Percentiles rank a stretch among this genome's conserved stretches.
These are phyloP conservation scores for Cebidichthys violaceus DNA, from an alignment of 2,113 vertebrate species.

Conservation along the genomic window DNA sequence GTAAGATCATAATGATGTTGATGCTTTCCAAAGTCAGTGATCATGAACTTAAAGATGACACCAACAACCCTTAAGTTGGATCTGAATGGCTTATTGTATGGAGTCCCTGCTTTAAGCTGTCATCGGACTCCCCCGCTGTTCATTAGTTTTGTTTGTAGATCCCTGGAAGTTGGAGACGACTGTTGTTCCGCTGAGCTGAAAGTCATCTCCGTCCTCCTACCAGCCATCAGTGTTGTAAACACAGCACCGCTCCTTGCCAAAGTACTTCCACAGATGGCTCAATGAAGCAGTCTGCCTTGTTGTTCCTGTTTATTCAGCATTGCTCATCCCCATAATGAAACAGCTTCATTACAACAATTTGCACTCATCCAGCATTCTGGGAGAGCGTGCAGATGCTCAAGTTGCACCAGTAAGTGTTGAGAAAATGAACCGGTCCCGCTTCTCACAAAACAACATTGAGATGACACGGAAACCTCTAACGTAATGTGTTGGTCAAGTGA, in stretches of 20 bases:
- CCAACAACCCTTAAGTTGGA: background rate
- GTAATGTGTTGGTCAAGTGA: conserved; percentile 41
- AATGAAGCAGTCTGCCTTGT: conserved; percentile 72
- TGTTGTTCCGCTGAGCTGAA: conserved; percentile 57
- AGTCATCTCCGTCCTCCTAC: conserved; percentile 66
- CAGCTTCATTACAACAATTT: conserved; percentile 81
- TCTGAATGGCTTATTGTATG: conserved; percentile 3
- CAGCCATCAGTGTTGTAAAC: conserved; percentile 73
- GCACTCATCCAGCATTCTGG: conserved; percentile 76
- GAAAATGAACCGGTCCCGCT: conserved; percentile 47
- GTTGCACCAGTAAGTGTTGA: conserved; percentile 65
- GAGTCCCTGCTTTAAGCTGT: conserved; percentile 1
- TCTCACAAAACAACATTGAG: conserved; percentile 32
- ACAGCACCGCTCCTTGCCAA: conserved; percentile 67
- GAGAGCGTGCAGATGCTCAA: conserved; percentile 67
- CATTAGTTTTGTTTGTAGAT: conserved; percentile 47
- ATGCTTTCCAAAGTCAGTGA: background rate
- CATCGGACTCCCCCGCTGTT: conserved; percentile 1
- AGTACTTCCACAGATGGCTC: conserved; percentile 79
- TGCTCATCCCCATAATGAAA: conserved; percentile 79
- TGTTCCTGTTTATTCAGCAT: conserved; percentile 82
- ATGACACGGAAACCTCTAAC: background rate
- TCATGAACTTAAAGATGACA: conserved; percentile 3
- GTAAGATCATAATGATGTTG: background rate
- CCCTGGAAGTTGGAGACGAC: conserved; percentile 49